Evolutionary conservation across 2,888 invertebrate species (phyloP), one percentile per base, ranked within the genome.

Genomic region (Platynereis dumerilii): DNA sequence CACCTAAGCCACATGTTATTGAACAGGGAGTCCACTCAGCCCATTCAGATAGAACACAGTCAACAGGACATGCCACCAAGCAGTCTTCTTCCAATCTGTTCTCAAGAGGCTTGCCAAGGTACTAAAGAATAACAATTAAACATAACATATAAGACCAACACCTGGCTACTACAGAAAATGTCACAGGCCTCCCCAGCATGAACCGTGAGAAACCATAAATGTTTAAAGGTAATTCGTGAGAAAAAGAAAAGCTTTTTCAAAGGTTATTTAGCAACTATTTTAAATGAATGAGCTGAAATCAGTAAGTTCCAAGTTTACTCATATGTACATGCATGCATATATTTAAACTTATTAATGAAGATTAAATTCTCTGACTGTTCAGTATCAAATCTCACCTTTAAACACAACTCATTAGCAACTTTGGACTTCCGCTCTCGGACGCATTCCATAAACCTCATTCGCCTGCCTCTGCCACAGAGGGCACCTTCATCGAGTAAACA

Each of bases 401-500:
- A 7, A n/a, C 48, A 48, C 7, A 48, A n/a, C 17, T n/a, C 48
- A n/a, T 48, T 48, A n/a, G n/a, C 48, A 22, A 48, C 48, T 34
- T 34, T 34, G 7, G 20, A n/a, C n/a, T 48, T 48, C 3, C 17
- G 48, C n/a, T 3, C 48, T 48, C 48, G 5, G 10, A 66, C 27
- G 64, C 90, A 90, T 39, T 87, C 85, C 12, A 88, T 87, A 10
- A 87, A 86, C 56, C 89, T 81, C 57, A 87, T 87, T 74, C 88
- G 87, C 64, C 87, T 87, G 0, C 90, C 90, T 76, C 88, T 88
- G 0, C 90, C 90, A 71, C 90, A 90, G 0, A 88, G 88, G 24
- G 88, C 88, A 81, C 89, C 89, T 80, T 88, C 89, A 28, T 88
- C 82, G 1, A 90, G 89, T 57, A 89, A 86, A 75, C 90, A 90